These are phyloP conservation scores for Aurelia aurita DNA, from an alignment of 30 jellyfish, hydroid and myxozoan genomes.

Conservation along the genomic window DNA sequence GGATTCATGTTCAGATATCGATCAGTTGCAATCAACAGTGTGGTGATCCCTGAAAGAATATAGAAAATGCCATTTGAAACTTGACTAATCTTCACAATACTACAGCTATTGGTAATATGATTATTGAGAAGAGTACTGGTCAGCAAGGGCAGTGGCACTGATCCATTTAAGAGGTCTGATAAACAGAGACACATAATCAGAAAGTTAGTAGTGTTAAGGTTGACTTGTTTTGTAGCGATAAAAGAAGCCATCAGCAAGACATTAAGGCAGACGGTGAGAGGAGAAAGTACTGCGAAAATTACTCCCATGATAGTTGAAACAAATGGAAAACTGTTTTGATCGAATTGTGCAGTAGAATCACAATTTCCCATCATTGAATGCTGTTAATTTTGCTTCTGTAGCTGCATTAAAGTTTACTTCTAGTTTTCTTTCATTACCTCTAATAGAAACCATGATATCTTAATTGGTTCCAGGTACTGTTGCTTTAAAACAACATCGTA, in stretches of 20 bases:
- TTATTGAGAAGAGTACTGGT: neutral
- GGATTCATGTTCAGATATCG: slow-evolving; percentile 49
- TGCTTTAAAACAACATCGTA: too few relatives aligned
- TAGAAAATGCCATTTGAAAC: neutral
- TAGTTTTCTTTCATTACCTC: too few relatives aligned
- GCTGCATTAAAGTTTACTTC: too few relatives aligned
- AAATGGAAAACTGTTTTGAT: too few relatives aligned
- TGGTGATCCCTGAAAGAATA: neutral
- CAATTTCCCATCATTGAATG: too few relatives aligned
- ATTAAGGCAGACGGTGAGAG: neutral
- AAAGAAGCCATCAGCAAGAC: slow-evolving; percentile 9
- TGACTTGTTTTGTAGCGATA: slow-evolving; percentile 17
- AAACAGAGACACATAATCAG: slow-evolving; percentile 13
- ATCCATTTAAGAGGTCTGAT: slow-evolving; percentile 20
- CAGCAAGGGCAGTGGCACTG: slow-evolving; percentile 17
- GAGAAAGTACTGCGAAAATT: neutral
- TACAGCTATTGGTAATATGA: neutral
- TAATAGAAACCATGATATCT: too few relatives aligned
- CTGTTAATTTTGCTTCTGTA: too few relatives aligned
- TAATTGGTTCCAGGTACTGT: too few relatives aligned
- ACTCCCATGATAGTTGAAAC: neutral
- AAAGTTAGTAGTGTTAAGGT: slow-evolving; percentile 18
- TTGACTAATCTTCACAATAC: neutral
- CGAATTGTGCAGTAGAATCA: too few relatives aligned
- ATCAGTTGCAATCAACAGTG: slow-evolving; percentile 21